phyloP scores from a whole-genome alignment of 2,113 vertebrate genomes.

The Suncus etruscus region DNA sequence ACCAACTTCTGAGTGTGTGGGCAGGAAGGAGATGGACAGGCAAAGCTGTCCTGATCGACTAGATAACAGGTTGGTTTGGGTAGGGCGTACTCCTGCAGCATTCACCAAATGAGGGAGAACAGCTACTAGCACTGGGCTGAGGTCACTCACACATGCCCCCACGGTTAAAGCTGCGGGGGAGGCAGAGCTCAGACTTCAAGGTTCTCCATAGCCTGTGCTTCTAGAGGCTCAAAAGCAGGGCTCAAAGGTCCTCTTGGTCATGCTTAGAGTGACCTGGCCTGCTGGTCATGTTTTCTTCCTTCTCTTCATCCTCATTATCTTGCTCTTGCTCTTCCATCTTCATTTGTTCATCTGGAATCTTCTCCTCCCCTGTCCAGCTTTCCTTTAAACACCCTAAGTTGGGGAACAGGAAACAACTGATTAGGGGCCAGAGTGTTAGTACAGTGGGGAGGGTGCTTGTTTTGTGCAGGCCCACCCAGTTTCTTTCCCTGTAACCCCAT shows the following conservation, averaged over 20 bases:
- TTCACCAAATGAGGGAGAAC: background rate
- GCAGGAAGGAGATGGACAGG: background rate
- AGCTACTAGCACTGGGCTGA: conserved; percentile 21
- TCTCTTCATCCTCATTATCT: conserved; percentile 6
- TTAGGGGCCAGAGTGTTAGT: background rate
- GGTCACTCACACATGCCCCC: background rate
- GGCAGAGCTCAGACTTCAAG: conserved; percentile 28
- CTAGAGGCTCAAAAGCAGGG: conserved; percentile 12
- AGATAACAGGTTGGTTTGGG: background rate
- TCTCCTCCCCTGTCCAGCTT: conserved; percentile 87
- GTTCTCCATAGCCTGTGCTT: conserved; percentile 19
- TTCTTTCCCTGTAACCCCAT: too few species aligned
- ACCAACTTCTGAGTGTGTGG: background rate
- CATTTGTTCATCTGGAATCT: conserved; percentile 59
- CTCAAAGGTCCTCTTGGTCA: conserved; percentile 89
- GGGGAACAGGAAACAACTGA: conserved; percentile 2
- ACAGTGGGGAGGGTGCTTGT: background rate
- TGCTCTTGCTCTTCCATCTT: conserved; percentile 68
- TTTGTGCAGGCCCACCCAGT: too few species aligned
- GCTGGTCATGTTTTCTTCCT: background rate
- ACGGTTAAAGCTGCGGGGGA: conserved; percentile 36
- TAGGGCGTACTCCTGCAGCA: too few species aligned
- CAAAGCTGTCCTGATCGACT: conserved; percentile 5
- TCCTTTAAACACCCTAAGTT: conserved; percentile 89
- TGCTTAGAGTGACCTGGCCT: conserved; percentile 56